A percentile compares a stretch with the other conserved stretches of the same genome.
phyloP scores from a whole-genome alignment of 1,140 invertebrate genomes.

The Cydia fagiglandana region DNA sequence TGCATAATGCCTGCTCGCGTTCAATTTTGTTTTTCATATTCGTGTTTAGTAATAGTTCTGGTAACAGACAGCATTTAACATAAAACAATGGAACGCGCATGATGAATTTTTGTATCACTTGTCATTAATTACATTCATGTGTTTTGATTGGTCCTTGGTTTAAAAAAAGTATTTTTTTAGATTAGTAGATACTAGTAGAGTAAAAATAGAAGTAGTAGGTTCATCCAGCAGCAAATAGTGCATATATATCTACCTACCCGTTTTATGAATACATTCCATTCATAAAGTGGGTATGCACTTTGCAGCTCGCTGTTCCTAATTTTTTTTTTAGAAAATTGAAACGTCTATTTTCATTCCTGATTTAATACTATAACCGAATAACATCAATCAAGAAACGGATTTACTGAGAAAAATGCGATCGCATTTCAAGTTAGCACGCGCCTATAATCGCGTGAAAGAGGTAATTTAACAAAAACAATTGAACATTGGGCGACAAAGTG shows the following conservation, averaged over 20 bases:
- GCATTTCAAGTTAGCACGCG: background rate
- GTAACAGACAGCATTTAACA: background rate
- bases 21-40: background rate
- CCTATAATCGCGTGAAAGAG: slow-evolving; percentile 2
- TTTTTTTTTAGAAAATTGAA: too few relatives aligned
- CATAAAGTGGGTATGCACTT: too few relatives aligned
- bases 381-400: slow-evolving; percentile 5
- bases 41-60: background rate
- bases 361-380: background rate
- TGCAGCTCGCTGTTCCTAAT: too few relatives aligned
- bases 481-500: background rate
- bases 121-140: too few relatives aligned
- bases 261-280: too few relatives aligned
- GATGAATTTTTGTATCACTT: background rate
- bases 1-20: background rate
- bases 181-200: too few relatives aligned
- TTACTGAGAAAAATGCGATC: slow-evolving; percentile 1
- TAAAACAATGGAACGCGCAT: background rate
- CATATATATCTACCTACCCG: too few relatives aligned
- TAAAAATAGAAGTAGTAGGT: too few relatives aligned
- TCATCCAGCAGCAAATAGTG: too few relatives aligned
- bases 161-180: too few relatives aligned
- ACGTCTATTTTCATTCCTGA: background rate
- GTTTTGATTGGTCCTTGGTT: too few relatives aligned
- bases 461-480: background rate